Conservation (phyloP, 2,888 invertebrate species). For the Drosophila testacea region DNA sequence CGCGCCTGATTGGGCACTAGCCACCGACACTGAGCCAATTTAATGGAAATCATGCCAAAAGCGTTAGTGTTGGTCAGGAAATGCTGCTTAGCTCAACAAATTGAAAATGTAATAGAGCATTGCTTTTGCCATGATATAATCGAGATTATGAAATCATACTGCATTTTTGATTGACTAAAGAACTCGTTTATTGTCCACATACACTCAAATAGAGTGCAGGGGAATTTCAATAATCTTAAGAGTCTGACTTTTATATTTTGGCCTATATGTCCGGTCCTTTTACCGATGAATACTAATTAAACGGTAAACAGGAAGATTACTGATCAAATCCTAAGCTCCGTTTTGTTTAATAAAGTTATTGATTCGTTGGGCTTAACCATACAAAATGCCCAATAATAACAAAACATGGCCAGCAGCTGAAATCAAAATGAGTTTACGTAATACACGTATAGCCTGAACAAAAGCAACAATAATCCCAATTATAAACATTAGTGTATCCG, state of each 20-base stretch:
- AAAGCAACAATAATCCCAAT: slow-evolving; percentile 55
- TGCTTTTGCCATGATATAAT: slow-evolving; percentile 40
- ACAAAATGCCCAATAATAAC: slow-evolving; percentile 16
- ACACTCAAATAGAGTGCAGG: background rate
- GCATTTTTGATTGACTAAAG: background rate
- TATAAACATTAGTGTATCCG: slow-evolving; percentile 71
- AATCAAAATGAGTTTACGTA: slow-evolving; percentile 54
- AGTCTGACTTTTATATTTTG: too few relatives aligned
- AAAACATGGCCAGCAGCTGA: slow-evolving; percentile 30
- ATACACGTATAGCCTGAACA: slow-evolving; percentile 23
- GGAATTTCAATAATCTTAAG: background rate
- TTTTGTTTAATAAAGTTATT: slow-evolving; percentile 7
- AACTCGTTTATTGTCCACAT: background rate
- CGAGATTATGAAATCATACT: slow-evolving; percentile 33
- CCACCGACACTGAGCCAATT: slow-evolving; percentile 25
- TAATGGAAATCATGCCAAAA: slow-evolving; percentile 41
- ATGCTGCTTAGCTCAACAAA: slow-evolving; percentile 50
- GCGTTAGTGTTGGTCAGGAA: slow-evolving; percentile 44
- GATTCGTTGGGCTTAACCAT: slow-evolving; percentile 4
- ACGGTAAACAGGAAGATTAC: too few relatives aligned
- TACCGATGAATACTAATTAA: too few relatives aligned
- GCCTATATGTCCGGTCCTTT: too few relatives aligned
- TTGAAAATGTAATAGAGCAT: slow-evolving; percentile 44
- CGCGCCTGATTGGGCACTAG: slow-evolving; percentile 47
- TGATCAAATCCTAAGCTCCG: background rate